phyloP scores from a whole-genome alignment of 1,140 invertebrate species.

The Zaprionus kolodkinae region DNA sequence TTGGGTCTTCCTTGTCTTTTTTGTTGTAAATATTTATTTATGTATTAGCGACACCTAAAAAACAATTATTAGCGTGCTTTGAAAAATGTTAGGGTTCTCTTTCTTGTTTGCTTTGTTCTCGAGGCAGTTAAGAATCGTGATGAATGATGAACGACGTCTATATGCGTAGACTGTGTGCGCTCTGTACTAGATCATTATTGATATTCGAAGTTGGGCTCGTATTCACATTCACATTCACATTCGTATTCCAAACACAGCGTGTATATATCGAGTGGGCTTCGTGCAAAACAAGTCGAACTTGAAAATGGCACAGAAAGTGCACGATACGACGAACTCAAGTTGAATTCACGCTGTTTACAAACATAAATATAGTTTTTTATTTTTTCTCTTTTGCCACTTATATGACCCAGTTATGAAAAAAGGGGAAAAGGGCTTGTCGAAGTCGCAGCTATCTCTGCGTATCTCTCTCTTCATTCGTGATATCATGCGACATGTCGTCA shows the following conservation, averaged over 20 bases:
- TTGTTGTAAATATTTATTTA: conserved; percentile 14
- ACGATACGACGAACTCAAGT: conserved; percentile 22
- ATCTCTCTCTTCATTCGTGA: conserved; percentile 47
- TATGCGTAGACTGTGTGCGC: conserved; percentile 3
- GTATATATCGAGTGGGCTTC: conserved; percentile 2
- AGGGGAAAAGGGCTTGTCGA: conserved; percentile 40
- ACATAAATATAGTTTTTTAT: conserved; percentile 38
- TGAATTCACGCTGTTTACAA: conserved; percentile 20
- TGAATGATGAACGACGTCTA: conserved; percentile 36
- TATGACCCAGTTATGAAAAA: conserved; percentile 19
- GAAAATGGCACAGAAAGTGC: conserved; percentile 53
- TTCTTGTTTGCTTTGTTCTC: conserved; percentile 18
- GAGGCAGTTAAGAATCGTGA: conserved; percentile 52
- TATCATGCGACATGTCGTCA: conserved; percentile 57
- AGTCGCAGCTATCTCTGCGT: conserved; percentile 6
- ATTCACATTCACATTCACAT: conserved; percentile 1
- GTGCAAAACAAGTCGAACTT: conserved; percentile 53
- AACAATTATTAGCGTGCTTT: conserved; percentile 4
- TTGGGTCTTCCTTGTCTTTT: not conserved
- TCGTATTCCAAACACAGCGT: conserved; percentile 36
- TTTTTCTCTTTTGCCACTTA: not conserved
- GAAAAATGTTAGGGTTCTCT: conserved; percentile 14
- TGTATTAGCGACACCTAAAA: conserved; percentile 9
- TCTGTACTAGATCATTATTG: not conserved
- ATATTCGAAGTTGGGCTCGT: not conserved